phyloP scores from a whole-genome alignment of 2,888 invertebrate genomes.

The Tolmerus cingulatus region DNA sequence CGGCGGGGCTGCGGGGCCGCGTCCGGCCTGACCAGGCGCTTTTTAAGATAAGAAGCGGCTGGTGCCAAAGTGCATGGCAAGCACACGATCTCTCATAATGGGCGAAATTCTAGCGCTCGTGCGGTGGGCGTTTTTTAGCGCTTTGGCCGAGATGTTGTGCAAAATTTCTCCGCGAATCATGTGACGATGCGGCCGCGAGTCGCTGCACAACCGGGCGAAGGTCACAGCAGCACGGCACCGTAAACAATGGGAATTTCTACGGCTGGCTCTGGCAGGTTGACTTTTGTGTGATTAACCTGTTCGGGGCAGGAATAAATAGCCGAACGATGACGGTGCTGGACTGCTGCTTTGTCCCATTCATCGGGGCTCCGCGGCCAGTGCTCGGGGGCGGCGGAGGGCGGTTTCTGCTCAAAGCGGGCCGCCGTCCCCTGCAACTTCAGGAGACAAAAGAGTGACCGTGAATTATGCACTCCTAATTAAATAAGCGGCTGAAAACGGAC shows the following conservation, averaged over 20 bases:
- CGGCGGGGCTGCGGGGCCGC: background rate
- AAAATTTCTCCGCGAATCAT: background rate
- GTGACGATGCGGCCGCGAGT: background rate
- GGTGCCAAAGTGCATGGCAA: background rate
- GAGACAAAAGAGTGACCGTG: constrained; percentile 29
- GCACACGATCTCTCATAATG: background rate
- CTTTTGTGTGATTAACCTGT: background rate
- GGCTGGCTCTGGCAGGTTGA: background rate
- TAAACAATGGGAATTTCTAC: background rate
- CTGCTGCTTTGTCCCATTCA: background rate
- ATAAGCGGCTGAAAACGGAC: constrained; percentile 6
- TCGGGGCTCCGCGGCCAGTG: background rate
- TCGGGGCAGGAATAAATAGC: background rate
- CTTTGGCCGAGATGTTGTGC: background rate
- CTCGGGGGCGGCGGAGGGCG: background rate
- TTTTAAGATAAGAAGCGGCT: background rate
- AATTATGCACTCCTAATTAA: constrained; percentile 18
- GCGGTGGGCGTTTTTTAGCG: background rate
- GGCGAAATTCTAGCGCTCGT: background rate
- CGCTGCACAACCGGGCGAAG: background rate
- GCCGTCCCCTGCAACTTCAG: background rate
- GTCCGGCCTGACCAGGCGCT: background rate
- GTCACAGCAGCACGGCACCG: background rate
- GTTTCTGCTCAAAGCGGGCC: background rate
- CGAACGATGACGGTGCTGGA: background rate